phyloP scores from a whole-genome alignment of 2,113 vertebrate genomes.

The Scatophagus argus region DNA sequence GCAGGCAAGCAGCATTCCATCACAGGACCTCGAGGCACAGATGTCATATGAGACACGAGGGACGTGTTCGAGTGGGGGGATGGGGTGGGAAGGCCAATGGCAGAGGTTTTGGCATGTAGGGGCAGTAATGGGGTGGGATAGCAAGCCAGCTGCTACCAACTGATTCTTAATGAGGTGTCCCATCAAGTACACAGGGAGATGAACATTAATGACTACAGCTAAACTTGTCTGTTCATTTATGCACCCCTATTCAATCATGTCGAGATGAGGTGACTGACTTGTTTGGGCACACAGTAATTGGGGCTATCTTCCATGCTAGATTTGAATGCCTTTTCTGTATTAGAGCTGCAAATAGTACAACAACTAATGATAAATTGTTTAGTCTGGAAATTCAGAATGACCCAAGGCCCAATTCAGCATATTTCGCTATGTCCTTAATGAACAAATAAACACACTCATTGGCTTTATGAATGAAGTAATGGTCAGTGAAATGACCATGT shows the following conservation, averaged over 20 bases:
- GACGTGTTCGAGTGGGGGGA: slow-evolving; percentile 65
- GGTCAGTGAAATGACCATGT: neutral
- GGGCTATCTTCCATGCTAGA: neutral
- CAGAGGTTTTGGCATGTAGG: slow-evolving; percentile 70
- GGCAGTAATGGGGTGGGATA: slow-evolving; percentile 71
- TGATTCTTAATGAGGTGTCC: slow-evolving; percentile 77
- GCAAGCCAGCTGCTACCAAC: slow-evolving; percentile 78
- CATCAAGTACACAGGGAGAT: slow-evolving; percentile 71
- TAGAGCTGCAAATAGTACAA: neutral
- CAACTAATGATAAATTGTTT: neutral
- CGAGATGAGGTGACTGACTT: slow-evolving; percentile 13
- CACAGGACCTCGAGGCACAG: slow-evolving; percentile 79
- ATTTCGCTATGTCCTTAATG: neutral
- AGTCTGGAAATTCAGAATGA: neutral
- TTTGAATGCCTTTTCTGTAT: slow-evolving; percentile 5
- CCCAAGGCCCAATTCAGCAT: neutral
- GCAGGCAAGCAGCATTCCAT: slow-evolving; percentile 81
- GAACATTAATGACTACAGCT: slow-evolving; percentile 63
- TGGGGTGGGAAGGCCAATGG: slow-evolving; percentile 44
- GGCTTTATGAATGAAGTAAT: neutral
- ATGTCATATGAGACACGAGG: slow-evolving; percentile 77
- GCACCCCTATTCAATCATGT: slow-evolving; percentile 34
- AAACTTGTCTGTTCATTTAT: slow-evolving; percentile 64
- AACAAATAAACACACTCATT: neutral
- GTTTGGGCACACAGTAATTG: slow-evolving; percentile 30